A percentile compares a stretch with the other conserved stretches of the same genome.
These are phyloP conservation scores for Hippolais icterina DNA, from an alignment of 2,113 vertebrate genomes.

Conservation along the genomic window DNA sequence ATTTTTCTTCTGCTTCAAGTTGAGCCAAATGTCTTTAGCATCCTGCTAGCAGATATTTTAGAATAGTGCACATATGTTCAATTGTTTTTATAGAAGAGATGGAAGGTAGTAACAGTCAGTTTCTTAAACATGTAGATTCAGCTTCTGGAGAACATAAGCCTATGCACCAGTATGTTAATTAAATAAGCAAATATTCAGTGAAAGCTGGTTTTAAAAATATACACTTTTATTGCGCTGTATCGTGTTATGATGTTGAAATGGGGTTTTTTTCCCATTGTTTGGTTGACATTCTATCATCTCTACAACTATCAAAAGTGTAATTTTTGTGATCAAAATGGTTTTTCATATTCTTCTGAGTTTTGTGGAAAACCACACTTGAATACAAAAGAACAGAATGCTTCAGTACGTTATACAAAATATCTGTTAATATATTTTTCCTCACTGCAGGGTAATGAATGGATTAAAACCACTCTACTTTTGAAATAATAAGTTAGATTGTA, in stretches of 20 bases:
- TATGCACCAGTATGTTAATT: not conserved
- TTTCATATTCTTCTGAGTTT: not conserved
- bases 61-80: slow-evolving; percentile 44
- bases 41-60: slow-evolving; percentile 50
- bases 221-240: not conserved
- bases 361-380: not conserved
- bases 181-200: not conserved
- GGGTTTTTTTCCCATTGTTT: not conserved
- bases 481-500: not conserved
- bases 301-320: not conserved
- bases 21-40: slow-evolving; percentile 41
- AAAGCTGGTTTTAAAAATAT: not conserved
- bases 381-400: not conserved
- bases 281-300: not conserved
- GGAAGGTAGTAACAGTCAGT: slow-evolving; percentile 26
- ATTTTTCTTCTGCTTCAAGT: slow-evolving; percentile 54
- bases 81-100: slow-evolving; percentile 42
- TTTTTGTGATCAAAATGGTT: not conserved
- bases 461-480: not conserved
- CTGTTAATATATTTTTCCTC: not conserved
- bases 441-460: not conserved
- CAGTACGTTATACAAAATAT: not conserved
- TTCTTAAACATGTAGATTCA: not conserved
- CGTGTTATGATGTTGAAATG: not conserved
- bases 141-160: not conserved